Evolutionary conservation across 2,888 invertebrate genomes (phyloP), one percentile per base, ranked within the genome.

Genomic region (Ametastegia equiseti): DNA sequence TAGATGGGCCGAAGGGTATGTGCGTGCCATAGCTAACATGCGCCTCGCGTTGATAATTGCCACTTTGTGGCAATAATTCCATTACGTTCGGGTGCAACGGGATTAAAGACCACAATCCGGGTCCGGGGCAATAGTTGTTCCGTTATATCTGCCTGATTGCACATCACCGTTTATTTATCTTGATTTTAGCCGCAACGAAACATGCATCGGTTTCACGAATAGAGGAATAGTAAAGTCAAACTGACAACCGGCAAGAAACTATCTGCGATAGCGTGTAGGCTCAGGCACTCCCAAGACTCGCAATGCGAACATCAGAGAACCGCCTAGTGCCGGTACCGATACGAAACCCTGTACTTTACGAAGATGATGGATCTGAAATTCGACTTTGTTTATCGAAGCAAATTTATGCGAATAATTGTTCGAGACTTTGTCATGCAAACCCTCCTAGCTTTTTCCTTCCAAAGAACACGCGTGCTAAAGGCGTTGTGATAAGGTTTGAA

Each of bases 131-230:
- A 23, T 15, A 11, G 54, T 67, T 67, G 65, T 75, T 54, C 54
- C 75, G 75, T 54, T 69, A n/a, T 75, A 75, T 75, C 75, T 75
- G 75, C 54, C 0, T 45, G 54, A 54, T 45, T 75, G 75, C 75
- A 54, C 54, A 11, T 54, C 30, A 23, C 36, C 27, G 54, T 23
- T 54, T 36, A 54, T 54, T 19, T 54, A n/a, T 19, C 75, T 75
- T 50, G 36, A 54, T 54, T 54, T 75, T 13, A 75, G 13, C 75
- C 75, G 19, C 75, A 54, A 75, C 36, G 36, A 36, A n/a, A n/a
- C n/a, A n/a, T 54, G n/a, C 54, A 11, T 54, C 50, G 23, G n/a
- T 75, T n/a, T 54, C 19, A 75, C 54, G 33, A 75, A 36, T 75
- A 13, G 47, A 30, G n/a, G 71, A 27, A 71, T 27, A 23, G 65